Percentiles rank a stretch among this genome's conserved stretches.
phyloP scores from a whole-genome alignment of 2,888 invertebrate genomes.

The Nephrotoma appendiculata region DNA sequence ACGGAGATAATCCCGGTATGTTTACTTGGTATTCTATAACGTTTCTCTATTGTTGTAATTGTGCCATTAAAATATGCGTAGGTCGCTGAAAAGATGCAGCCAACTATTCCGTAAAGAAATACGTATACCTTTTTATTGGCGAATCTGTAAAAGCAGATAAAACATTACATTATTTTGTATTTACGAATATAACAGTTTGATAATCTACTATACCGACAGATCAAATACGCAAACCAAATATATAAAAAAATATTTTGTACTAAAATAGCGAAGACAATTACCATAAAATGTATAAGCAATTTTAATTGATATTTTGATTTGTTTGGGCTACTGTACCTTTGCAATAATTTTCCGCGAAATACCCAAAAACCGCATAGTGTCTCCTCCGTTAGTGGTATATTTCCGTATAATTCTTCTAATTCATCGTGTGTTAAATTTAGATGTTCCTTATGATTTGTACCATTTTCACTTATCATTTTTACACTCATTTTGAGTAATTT shows the following conservation, averaged over 20 bases:
- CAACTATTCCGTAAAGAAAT: conserved; percentile 48
- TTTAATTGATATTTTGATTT: background rate
- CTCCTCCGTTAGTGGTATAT: conserved; percentile 41
- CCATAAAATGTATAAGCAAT: background rate
- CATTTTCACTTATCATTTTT: background rate
- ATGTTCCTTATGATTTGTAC: background rate
- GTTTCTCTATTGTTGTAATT: conserved; percentile 56
- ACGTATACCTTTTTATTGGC: conserved; percentile 35
- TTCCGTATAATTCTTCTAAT: conserved; percentile 34
- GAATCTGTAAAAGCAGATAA: conserved; percentile 19
- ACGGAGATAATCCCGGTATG: conserved; percentile 57
- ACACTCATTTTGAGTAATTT: background rate
- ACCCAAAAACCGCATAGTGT: conserved; percentile 50
- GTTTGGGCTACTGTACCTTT: conserved; percentile 39
- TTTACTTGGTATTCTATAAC: conserved; percentile 56
- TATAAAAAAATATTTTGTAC: background rate
- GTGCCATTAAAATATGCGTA: conserved; percentile 61
- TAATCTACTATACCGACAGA: background rate
- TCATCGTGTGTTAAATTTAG: background rate
- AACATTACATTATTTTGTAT: background rate
- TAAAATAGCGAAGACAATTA: background rate
- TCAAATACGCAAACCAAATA: background rate
- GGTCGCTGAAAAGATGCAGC: conserved; percentile 51
- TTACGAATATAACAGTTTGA: background rate
- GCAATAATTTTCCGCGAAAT: conserved; percentile 39